Conservation (phyloP, 2,113 vertebrate species). For the Indicator indicator region DNA sequence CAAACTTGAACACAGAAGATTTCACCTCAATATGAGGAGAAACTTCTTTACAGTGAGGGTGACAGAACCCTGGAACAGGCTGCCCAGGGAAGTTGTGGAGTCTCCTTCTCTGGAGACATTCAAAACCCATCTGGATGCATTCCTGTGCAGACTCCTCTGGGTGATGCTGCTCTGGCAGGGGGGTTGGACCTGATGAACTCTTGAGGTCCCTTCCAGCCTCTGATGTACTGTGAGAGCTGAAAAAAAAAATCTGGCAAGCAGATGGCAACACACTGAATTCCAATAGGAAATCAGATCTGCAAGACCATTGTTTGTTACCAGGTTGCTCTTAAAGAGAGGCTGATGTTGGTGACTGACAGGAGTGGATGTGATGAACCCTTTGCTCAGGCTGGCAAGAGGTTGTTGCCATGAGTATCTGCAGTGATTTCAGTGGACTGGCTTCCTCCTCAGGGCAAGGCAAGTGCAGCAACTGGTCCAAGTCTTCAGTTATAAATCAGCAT, state of each 20-base stretch:
- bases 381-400: background rate
- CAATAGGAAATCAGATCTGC: background rate
- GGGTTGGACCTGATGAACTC: no score
- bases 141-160: no score
- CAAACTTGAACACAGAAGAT: no score
- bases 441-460: background rate
- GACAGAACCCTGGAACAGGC: no score
- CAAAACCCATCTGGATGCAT: no score
- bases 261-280: background rate
- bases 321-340: background rate
- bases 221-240: no score
- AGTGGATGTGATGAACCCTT: background rate
- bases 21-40: no score
- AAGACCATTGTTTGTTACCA: background rate
- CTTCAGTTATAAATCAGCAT: background rate
- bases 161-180: no score
- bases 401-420: background rate
- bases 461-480: background rate
- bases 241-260: background rate
- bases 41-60: no score
- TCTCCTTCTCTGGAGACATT: no score
- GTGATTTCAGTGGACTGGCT: background rate
- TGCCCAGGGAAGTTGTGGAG: no score
- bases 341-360: background rate
- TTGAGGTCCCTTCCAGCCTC: no score